Conservation (phyloP, 92 coral and sea anemone genomes). For the Heliopora coerulea region DNA sequence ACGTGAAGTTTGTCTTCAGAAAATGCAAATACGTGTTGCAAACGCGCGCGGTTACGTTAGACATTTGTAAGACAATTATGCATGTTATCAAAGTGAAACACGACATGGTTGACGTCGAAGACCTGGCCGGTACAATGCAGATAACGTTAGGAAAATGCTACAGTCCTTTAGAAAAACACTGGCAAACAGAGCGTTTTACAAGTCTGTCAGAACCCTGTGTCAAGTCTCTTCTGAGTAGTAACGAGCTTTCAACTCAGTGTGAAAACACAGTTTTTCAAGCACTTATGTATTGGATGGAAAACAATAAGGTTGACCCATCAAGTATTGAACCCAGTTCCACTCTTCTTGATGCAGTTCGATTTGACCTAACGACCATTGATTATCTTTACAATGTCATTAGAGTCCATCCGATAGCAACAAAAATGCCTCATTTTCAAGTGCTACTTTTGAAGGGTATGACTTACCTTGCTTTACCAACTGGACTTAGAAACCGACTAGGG, state of each 20-base stretch:
- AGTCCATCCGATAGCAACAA: slow-evolving; percentile 18
- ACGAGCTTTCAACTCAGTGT: slow-evolving; percentile 64
- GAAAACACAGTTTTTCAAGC: slow-evolving; percentile 94
- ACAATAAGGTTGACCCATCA: slow-evolving; percentile 17
- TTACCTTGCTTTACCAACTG: not conserved
- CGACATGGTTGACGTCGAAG: slow-evolving; percentile 8
- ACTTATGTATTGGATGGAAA: slow-evolving; percentile 74
- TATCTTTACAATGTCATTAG: slow-evolving; percentile 25
- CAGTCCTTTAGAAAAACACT: slow-evolving; percentile 16
- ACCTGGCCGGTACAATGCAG: slow-evolving; percentile 1
- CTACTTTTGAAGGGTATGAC: slow-evolving; percentile 22
- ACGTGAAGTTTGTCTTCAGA: slow-evolving; percentile 30
- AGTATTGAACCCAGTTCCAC: not conserved
- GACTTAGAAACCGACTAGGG: not conserved
- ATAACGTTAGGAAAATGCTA: not conserved
- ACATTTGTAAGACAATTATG: slow-evolving; percentile 6
- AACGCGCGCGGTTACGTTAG: not conserved
- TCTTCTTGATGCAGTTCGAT: not conserved
- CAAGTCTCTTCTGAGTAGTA: slow-evolving; percentile 23
- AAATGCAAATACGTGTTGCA: slow-evolving; percentile 21
- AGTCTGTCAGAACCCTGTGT: slow-evolving; percentile 15
- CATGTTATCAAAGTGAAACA: slow-evolving; percentile 10
- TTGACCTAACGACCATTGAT: slow-evolving; percentile 18
- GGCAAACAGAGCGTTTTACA: slow-evolving; percentile 21
- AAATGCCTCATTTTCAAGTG: slow-evolving; percentile 27